Base-by-base conservation (phyloP, 1,140 invertebrate genomes). In the Trachelipus rathkii region DNA sequence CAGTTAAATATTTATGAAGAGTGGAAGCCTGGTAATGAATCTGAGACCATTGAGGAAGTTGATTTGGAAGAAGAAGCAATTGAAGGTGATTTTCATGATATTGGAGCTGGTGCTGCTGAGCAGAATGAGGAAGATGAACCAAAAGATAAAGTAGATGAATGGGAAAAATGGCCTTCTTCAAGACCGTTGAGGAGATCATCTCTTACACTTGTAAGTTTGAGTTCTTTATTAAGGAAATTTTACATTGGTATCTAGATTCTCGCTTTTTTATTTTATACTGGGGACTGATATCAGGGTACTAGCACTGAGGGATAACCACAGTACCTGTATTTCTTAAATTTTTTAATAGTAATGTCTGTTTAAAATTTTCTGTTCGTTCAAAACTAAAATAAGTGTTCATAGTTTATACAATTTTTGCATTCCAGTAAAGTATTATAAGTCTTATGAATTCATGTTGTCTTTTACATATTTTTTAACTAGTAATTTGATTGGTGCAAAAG, bases 141-240 rank as follows among this genome's bases (percentile, higher is more conserved):
- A 23, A 15, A 15, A 19, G 8, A 60, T 60, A 73, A 77, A 72
- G 67, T n/a, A 10, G 75, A 78, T 53, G 75, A 78, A 21, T 79
- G 77, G 44, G 72, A 78, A 71, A 78, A 72, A 53, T 84, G 82
- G 83, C 83, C 83, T 82, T 82, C 85, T 78, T 84, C 84, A 10
- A 75, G 85, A 33, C 82, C 83, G 9, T 81, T 85, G 10, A 83
- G 84, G 70, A 83, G 86, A 70, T 85, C 84, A 71, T 87, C 86
- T 79, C 78, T 87, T 24, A 86, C 86, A 46, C 75, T 87, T 82
- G 86, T 86, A 81, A 79, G 82, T 82, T 69, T 33, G 75, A 77
- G 13, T 13, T 53, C 9, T 21, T 19, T 78, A 66, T 46, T 4
- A 8, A 60, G 8, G 1, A 60, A 60, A 15, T 15, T 1, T 60